These are phyloP conservation scores for Barbus barbus DNA, from an alignment of 2,113 vertebrate species.

Conservation along the genomic window DNA sequence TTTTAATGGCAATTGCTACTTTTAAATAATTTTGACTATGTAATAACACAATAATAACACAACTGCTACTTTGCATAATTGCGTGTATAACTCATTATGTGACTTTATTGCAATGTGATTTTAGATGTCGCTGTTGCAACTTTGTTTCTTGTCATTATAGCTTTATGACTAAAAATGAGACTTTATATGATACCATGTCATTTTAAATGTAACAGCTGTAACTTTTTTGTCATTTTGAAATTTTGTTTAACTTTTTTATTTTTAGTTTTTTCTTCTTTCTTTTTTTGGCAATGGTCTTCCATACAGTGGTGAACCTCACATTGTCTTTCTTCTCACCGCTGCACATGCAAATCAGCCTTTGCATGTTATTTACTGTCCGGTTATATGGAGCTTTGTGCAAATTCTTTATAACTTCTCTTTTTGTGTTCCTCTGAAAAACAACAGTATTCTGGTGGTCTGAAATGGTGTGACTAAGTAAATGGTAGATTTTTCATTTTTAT, in stretches of 20 bases:
- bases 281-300: not conserved
- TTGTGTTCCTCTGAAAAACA: not conserved
- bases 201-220: not conserved
- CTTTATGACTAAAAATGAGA: not conserved
- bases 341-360: not conserved
- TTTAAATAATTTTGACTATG: too few relatives aligned
- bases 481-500: not conserved
- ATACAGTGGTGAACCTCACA: not conserved
- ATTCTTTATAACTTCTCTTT: not conserved
- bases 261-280: not conserved
- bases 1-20: too few relatives aligned
- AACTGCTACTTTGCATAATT: not conserved
- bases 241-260: not conserved
- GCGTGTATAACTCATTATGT: not conserved
- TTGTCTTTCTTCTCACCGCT: not conserved
- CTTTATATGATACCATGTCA: not conserved
- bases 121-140: not conserved
- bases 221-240: not conserved
- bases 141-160: not conserved
- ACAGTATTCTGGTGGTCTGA: not conserved
- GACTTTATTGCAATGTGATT: not conserved
- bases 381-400: too few relatives aligned
- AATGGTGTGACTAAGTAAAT: not conserved
- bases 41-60: not conserved
- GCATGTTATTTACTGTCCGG: too few relatives aligned